phyloP scores from a whole-genome alignment of 2,113 vertebrate species.

The Forbesichthys agassizii region DNA sequence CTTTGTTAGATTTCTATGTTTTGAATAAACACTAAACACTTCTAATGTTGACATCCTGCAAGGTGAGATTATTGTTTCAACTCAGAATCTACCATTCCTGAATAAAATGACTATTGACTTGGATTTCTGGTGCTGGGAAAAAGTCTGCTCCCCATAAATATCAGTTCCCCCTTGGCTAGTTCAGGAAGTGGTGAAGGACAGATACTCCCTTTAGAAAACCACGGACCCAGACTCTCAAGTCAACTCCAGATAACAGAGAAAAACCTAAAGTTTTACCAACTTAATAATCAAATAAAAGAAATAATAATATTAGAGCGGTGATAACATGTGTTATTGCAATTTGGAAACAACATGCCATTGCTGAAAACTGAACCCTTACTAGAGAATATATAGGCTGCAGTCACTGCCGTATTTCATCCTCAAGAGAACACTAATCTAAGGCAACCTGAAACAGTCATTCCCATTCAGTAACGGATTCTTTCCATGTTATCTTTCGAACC shows the following conservation, averaged over 20 bases:
- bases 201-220: constrained; percentile 52
- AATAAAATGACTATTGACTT: constrained; percentile 44
- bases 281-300: not conserved
- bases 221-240: constrained; percentile 18
- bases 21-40: constrained; percentile 8
- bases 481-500: constrained; percentile 22
- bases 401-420: not conserved
- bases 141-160: constrained; percentile 29
- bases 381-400: not conserved
- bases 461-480: constrained; percentile 3
- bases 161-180: constrained; percentile 48
- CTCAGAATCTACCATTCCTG: constrained; percentile 21
- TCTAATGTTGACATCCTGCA: constrained; percentile 15
- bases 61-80: constrained; percentile 49
- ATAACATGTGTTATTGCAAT: constrained; percentile 1
- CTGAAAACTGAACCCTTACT: constrained; percentile 4
- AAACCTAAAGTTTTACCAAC: not conserved
- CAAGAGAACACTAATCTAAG: not conserved
- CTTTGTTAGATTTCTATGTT: constrained; percentile 13
- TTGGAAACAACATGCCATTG: not conserved
- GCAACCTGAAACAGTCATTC: constrained; percentile 8
- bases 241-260: constrained; percentile 19
- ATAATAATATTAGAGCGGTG: not conserved
- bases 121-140: constrained; percentile 36
- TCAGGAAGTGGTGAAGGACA: constrained; percentile 64